Base-by-base conservation (phyloP, 2,113 vertebrate genomes). In the Petromus typicus region DNA sequence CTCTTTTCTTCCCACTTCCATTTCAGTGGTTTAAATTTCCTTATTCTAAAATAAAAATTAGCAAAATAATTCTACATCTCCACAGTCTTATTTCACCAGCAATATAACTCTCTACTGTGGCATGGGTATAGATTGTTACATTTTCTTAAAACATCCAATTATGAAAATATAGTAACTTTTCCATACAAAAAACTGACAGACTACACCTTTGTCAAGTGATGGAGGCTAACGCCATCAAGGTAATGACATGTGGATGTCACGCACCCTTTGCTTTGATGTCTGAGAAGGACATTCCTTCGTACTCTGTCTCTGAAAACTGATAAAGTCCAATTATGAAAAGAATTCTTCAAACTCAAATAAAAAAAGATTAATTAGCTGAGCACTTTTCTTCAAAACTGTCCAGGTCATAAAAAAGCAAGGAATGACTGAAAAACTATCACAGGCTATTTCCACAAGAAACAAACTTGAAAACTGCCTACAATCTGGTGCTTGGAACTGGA, bases 11-110 rank as follows among this genome's bases (percentile, higher is more conserved):
- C 4, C 7, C 22, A 13, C 43, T 40, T 13, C 32, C 75, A 23
- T 16, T 23, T 69, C 37, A 85, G 40, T 93, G 48, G 30, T 81
- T 93, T 27, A 63, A 20, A 43, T 34, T 95, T 89, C 51, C 2
- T 37, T 63, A 45, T 61, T 97, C n/a, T 90, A 67, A 85, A 95
- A 69, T 75, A 32, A 80, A 91, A 64, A 14, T 17, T 3, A 93
- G 22, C n/a, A 57, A 69, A 82, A 69, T 5, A 0, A 22, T 45
- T 73, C 56, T 20, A n/a, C 0, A 64, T 18, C 51, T 69, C 37
- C 30, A 78, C 25, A 56, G 1, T 57, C 85, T 59, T 71, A 0
- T 86, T 93, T 86, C 56, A 48, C 8, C 73, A 20, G 84, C 43
- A 59, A 27, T 4, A 0, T 43, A 86, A 80, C 48, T 90, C 37